Base-by-base conservation (phyloP, 2,888 invertebrate species). In the Micoletzkya japonica region DNA sequence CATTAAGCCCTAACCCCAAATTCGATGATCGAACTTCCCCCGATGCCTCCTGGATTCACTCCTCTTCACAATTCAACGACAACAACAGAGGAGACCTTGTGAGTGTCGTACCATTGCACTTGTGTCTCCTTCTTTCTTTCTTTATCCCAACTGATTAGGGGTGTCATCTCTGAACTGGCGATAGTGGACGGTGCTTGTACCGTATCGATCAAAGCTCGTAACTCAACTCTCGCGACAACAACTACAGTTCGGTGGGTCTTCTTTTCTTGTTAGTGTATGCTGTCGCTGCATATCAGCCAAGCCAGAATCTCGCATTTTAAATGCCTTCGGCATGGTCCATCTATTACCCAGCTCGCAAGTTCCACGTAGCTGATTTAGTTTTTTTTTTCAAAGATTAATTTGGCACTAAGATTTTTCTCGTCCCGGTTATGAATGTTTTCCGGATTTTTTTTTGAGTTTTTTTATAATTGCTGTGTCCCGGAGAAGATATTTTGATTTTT, bases 21-120 rank as follows among this genome's bases (percentile, higher is more conserved):
- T 1, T 70, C 70, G 49, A 73, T 70, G 7, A 72, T 81, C 54
- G 80, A 79, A 44, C 72, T 83, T 70, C 82, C 82, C 7, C 75
- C 81, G 2, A 74, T 81, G 57, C 79, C 81, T 24, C 71, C 71
- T 24, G 75, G 64, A 20, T 78, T 72, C 66, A 71, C 75, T 26
- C 69, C 69, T 1, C 71, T 76, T 26, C 52, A 73, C 67, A 67
- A 56, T 20, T 63, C 73, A 2, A 32, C 72, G 34, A 63, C 59
- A 24, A 74, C 77, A 10, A 73, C 58, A 28, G 76, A 77, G 49
- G 76, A 76, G 58, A 73, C 75, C n/a, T 73, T 76, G 77, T 73
- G 52, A 69, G 72, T 68, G 17, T 14, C 49, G 30, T 36, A 60
- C 60, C 10, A n/a, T 56, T n/a, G 4, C n/a, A 44, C 24, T 44